phyloP scores from a whole-genome alignment of 2,113 vertebrate genomes.

The Stigmatopora argus region DNA sequence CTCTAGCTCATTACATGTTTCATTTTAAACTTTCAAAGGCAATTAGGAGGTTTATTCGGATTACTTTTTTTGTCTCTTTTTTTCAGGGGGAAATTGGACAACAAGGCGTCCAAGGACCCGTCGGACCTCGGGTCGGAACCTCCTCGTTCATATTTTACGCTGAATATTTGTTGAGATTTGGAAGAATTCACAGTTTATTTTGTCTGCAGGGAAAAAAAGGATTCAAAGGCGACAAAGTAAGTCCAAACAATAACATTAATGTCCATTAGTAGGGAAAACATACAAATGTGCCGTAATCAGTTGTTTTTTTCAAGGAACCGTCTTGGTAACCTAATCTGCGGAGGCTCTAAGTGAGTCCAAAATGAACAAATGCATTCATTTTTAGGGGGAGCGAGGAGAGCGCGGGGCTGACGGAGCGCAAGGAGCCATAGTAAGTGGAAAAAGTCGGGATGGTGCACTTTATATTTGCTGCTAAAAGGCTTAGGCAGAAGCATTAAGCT shows the following conservation, averaged over 20 bases:
- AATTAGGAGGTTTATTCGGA: neutral
- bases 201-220: conserved; percentile 77
- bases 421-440: conserved; percentile 65
- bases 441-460: neutral
- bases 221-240: conserved; percentile 77
- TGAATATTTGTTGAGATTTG: conserved; percentile 15
- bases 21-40: neutral
- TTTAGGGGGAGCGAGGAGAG: conserved; percentile 70
- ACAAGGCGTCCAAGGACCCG: conserved; percentile 65
- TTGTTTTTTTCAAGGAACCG: neutral
- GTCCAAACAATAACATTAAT: neutral
- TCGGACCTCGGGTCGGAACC: conserved; percentile 65
- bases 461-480: neutral
- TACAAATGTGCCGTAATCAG: neutral
- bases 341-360: neutral
- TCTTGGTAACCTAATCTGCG: neutral
- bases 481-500: neutral
- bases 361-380: neutral
- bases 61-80: conserved; percentile 7
- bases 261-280: conserved; percentile 9
- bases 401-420: conserved; percentile 60
- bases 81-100: conserved; percentile 68
- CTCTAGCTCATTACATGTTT: neutral
- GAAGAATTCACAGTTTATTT: conserved; percentile 36
- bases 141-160: conserved; percentile 14